Conservation (phyloP, 2,113 vertebrate genomes). For the Paramormyrops kingsleyae region DNA sequence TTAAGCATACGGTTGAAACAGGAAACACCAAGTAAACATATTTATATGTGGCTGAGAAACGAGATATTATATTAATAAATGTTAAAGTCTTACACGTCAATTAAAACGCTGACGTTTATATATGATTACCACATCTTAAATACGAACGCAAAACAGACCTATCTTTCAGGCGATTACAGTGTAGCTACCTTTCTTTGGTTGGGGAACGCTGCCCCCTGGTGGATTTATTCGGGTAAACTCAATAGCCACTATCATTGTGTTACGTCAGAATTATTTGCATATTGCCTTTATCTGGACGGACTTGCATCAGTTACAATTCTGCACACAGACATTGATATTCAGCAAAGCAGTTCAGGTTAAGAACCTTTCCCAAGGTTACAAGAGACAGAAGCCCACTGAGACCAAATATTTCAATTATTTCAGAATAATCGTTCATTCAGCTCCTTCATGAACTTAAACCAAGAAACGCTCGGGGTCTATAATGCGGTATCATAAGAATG, state of each 20-base stretch:
- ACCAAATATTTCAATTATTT: not conserved
- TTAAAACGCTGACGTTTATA: not conserved
- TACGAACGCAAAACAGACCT: not conserved
- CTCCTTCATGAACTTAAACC: not conserved
- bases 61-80: not conserved
- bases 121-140: not conserved
- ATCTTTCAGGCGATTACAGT: not conserved
- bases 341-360: not conserved
- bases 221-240: not conserved
- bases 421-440: not conserved
- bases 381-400: not conserved
- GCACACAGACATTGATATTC: not conserved
- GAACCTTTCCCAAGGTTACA: not conserved
- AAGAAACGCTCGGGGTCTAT: not conserved
- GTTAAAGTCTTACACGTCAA: not conserved
- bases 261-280: not conserved
- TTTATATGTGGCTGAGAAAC: not conserved
- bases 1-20: not conserved
- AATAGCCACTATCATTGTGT: not conserved
- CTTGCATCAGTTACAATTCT: constrained; percentile 2
- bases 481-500: not conserved
- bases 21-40: not conserved
- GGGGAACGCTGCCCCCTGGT: constrained; percentile 17
- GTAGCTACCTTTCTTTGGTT: not conserved
- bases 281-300: not conserved